Evolutionary conservation across 1,140 invertebrate genomes (phyloP).

Genomic region (Penaeus chinensis): DNA sequence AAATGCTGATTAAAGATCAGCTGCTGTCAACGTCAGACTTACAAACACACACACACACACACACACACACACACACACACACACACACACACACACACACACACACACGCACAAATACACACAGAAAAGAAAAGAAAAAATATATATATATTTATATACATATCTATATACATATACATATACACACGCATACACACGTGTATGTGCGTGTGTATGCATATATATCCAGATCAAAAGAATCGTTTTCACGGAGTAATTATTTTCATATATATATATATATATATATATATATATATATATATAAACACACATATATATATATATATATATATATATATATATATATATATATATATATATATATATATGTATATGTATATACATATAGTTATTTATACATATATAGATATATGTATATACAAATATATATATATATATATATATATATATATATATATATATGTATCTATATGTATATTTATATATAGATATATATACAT

Average conservation of each 20-base stretch:
- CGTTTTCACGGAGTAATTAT: too few relatives aligned
- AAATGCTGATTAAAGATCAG: too few relatives aligned
- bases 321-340: conserved; percentile 22
- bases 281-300: conserved; percentile 20
- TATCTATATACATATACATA: conserved; percentile 1
- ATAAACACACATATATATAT: conserved; percentile 9
- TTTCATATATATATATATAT: conserved; percentile 5
- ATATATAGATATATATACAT: too few relatives aligned
- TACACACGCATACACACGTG: background rate
- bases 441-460: background rate
- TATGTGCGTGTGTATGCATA: background rate
- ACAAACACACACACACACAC: too few relatives aligned
- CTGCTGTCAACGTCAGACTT: too few relatives aligned
- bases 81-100: too few relatives aligned
- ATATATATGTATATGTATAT: conserved; percentile 17
- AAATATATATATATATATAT: background rate
- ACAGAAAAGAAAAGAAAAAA: background rate
- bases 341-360: conserved; percentile 23
- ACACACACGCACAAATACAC: too few relatives aligned
- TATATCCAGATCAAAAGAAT: background rate
- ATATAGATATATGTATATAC: conserved; percentile 11
- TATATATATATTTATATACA: conserved; percentile 22
- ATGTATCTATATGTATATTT: too few relatives aligned
- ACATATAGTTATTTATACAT: conserved; percentile 5
- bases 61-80: too few relatives aligned